Evolutionary conservation across 2,113 vertebrate genomes (phyloP).

Genomic region (Ophiodon elongatus): DNA sequence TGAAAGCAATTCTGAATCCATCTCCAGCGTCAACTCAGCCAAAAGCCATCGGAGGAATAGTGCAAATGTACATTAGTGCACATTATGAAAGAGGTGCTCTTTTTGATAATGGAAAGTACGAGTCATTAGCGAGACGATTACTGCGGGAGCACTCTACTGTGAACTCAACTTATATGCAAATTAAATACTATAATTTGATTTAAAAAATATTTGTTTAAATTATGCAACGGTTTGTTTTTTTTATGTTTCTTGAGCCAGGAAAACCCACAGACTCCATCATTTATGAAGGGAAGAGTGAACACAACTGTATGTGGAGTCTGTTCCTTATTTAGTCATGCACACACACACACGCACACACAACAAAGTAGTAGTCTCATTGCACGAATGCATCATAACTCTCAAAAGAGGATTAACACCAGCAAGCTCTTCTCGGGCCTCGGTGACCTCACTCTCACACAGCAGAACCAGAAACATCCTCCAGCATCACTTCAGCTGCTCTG

Average conservation of each 20-base stretch:
- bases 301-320: not conserved
- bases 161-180: not conserved
- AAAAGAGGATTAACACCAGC: constrained; percentile 82
- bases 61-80: constrained; percentile 15
- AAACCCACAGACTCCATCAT: not conserved
- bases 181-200: not conserved
- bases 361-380: constrained; percentile 71
- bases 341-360: constrained; percentile 59
- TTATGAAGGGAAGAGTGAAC: constrained; percentile 19
- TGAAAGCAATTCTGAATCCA: constrained; percentile 73
- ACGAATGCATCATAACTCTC: constrained; percentile 80
- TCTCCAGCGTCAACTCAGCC: constrained; percentile 51
- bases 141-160: not conserved
- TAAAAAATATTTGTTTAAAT: not conserved
- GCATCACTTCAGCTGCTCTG: constrained; percentile 56
- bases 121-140: not conserved
- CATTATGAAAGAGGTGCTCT: not conserved
- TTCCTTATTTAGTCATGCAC: constrained; percentile 31
- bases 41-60: constrained; percentile 21
- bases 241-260: not conserved
- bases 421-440: constrained; percentile 70
- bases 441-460: constrained; percentile 75
- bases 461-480: constrained; percentile 66
- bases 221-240: not conserved
- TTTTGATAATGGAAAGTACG: not conserved